A percentile compares a stretch with the other conserved stretches of the same genome.
phyloP scores from a whole-genome alignment of 2,113 vertebrate genomes.

The Ariopsis seemanni region DNA sequence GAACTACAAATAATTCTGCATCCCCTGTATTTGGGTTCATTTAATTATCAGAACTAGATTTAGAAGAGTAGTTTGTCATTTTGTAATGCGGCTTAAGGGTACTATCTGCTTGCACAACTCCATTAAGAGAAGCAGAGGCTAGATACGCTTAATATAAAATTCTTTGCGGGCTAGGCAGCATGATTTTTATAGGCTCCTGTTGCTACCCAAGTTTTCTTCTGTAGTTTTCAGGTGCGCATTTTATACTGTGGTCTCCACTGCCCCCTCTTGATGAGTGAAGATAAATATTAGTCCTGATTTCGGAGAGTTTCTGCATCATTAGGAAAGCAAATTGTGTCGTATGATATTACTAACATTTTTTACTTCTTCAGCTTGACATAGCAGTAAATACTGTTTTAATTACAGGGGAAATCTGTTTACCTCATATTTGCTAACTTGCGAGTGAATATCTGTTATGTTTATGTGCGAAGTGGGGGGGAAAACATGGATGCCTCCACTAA shows the following conservation, averaged over 20 bases:
- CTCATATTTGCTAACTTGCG: neutral
- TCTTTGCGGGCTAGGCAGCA: neutral
- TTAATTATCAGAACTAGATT: neutral
- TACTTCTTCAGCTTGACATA: neutral
- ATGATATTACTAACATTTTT: neutral
- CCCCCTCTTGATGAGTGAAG: neutral
- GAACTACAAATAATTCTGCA: neutral
- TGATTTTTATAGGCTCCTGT: neutral
- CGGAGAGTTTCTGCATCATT: neutral
- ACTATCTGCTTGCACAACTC: neutral
- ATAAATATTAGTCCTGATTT: neutral
- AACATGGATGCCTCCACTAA: too few species aligned
- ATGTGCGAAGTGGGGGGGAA: too few species aligned
- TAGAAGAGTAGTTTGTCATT: conserved; percentile 17
- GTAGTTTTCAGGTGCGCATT: neutral
- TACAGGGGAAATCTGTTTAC: neutral
- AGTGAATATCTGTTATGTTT: too few species aligned
- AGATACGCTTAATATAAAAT: conserved; percentile 2
- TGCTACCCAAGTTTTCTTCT: neutral
- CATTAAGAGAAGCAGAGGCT: neutral
- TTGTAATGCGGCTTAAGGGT: neutral
- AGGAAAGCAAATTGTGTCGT: neutral
- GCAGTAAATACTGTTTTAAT: neutral
- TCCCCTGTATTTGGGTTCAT: neutral
- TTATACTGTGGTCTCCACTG: neutral